These are phyloP conservation scores for Araneus ventricosus DNA, from an alignment of 1,140 invertebrate genomes.

Conservation along the genomic window DNA sequence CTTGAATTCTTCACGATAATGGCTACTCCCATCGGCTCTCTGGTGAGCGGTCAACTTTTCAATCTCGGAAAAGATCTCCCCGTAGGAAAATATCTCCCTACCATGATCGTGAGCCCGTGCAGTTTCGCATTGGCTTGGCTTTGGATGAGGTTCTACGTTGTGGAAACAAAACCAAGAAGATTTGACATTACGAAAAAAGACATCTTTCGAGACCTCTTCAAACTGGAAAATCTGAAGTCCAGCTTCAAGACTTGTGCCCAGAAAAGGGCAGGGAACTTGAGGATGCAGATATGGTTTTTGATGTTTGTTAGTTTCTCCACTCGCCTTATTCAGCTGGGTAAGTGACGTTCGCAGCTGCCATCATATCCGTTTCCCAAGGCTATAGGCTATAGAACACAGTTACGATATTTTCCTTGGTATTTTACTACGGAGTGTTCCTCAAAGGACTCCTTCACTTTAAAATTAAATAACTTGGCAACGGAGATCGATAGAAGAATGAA, in stretches of 20 bases:
- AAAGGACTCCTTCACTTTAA: no score
- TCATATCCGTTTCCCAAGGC: no score
- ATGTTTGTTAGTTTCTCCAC: constrained; percentile 43
- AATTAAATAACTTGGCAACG: no score
- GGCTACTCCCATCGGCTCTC: constrained; percentile 50
- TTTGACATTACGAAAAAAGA: constrained; percentile 43
- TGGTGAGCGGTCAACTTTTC: constrained; percentile 60
- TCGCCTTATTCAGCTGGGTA: constrained; percentile 57
- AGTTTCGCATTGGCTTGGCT: constrained; percentile 26
- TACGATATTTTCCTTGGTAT: no score
- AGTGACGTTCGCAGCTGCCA: background rate
- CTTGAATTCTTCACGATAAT: constrained; percentile 67
- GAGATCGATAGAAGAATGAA: no score
- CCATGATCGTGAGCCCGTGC: constrained; percentile 33
- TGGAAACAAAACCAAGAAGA: constrained; percentile 44
- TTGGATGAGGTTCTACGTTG: constrained; percentile 58
- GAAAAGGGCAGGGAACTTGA: constrained; percentile 57
- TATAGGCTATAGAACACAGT: no score
- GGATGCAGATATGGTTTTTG: constrained; percentile 65
- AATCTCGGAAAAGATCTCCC: background rate
- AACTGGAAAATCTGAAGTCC: constrained; percentile 56
- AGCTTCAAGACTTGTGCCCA: constrained; percentile 62
- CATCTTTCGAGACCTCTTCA: constrained; percentile 55
- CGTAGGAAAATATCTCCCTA: constrained; percentile 23
- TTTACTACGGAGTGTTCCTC: no score